phyloP scores from a whole-genome alignment of 1,140 invertebrate genomes.

The Leptopilina boulardi region DNA sequence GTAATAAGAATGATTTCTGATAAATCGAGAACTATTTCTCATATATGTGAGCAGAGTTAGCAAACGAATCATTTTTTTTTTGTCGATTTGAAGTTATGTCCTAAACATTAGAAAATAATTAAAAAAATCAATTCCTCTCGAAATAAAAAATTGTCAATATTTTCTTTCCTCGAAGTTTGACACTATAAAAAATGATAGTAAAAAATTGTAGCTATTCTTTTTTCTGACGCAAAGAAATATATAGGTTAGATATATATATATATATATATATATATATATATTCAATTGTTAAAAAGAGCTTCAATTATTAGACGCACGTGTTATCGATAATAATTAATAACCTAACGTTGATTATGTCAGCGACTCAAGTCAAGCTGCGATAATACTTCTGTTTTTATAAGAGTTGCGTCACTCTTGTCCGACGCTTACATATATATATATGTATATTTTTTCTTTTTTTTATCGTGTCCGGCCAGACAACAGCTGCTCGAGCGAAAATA shows the following conservation, averaged over 20 bases:
- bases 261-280: too few relatives aligned
- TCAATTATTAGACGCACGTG: slow-evolving; percentile 53
- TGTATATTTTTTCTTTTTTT: too few relatives aligned
- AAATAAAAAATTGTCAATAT: too few relatives aligned
- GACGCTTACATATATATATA: slow-evolving; percentile 36
- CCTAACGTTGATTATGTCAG: slow-evolving; percentile 50
- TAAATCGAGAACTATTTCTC: too few relatives aligned
- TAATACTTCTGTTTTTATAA: slow-evolving; percentile 42
- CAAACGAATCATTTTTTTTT: slow-evolving; percentile 27
- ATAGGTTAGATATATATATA: too few relatives aligned
- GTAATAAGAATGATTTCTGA: too few relatives aligned
- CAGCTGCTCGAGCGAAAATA: not conserved
- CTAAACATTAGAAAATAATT: not conserved
- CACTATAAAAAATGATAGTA: too few relatives aligned
- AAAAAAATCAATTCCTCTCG: too few relatives aligned
- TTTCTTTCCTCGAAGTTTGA: too few relatives aligned
- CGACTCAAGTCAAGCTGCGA: slow-evolving; percentile 40
- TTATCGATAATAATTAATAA: slow-evolving; percentile 55
- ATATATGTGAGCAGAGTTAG: too few relatives aligned
- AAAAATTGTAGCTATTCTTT: too few relatives aligned
- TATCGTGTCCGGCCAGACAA: not conserved
- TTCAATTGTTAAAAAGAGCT: slow-evolving; percentile 35
- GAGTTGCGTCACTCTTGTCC: slow-evolving; percentile 41
- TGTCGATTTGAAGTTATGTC: slow-evolving; percentile 27
- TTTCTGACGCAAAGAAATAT: too few relatives aligned